Conservation (phyloP, 2,888 invertebrate genomes). For the Ditula angustiorana region DNA sequence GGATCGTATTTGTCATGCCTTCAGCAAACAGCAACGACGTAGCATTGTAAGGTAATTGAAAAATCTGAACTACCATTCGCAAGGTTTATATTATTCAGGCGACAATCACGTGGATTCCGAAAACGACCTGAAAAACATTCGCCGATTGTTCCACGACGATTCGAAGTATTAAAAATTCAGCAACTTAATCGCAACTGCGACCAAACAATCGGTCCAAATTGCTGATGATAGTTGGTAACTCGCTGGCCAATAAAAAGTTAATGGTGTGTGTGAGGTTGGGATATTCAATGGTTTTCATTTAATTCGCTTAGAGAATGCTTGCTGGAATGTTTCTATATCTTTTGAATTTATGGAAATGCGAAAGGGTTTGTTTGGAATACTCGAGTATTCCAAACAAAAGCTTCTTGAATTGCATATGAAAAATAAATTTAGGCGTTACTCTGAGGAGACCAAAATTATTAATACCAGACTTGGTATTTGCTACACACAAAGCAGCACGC, state of each 20-base stretch:
- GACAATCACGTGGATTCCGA: conserved; percentile 80
- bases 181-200: conserved; percentile 72
- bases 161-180: conserved; percentile 75
- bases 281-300: conserved; percentile 35
- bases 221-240: conserved; percentile 62
- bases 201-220: conserved; percentile 64
- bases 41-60: conserved; percentile 81
- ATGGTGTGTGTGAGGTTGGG: conserved; percentile 20
- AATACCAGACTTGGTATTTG: no score
- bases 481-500: no score
- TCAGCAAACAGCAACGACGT: conserved; percentile 55
- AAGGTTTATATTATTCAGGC: conserved; percentile 74
- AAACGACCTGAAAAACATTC: conserved; percentile 78
- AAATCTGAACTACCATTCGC: conserved; percentile 74
- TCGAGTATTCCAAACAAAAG: no score
- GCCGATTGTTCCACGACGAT: conserved; percentile 76
- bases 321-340: not conserved
- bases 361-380: no score
- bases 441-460: no score
- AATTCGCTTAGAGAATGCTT: conserved; percentile 25
- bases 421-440: no score
- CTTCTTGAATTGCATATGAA: no score
- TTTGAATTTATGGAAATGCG: not conserved
- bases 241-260: conserved; percentile 57
- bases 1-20: conserved; percentile 45